Conservation (phyloP, 2,888 invertebrate genomes). For the Diplazon laetatorius region DNA sequence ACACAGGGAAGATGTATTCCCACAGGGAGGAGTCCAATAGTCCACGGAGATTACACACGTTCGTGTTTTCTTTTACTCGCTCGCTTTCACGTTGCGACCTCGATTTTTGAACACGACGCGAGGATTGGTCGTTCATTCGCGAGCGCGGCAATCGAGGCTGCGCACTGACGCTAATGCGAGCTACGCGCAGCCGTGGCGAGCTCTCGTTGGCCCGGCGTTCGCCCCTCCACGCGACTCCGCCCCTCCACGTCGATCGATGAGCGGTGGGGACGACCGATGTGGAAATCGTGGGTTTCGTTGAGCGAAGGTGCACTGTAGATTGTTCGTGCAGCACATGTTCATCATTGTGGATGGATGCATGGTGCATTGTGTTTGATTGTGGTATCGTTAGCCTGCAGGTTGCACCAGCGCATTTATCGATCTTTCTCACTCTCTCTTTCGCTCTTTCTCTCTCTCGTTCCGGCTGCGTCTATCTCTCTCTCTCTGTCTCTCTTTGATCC, state of each 20-base stretch:
- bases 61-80: conserved; percentile 32
- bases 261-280: too few species aligned
- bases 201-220: too few species aligned
- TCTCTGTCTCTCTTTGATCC: not conserved
- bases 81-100: not conserved
- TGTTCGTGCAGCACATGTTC: conserved; percentile 24
- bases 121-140: too few species aligned
- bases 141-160: too few species aligned
- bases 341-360: conserved; percentile 3
- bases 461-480: conserved; percentile 34
- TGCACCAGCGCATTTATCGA: conserved; percentile 7
- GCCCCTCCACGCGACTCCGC: too few species aligned
- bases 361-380: not conserved
- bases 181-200: too few species aligned
- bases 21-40: conserved; percentile 26
- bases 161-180: too few species aligned
- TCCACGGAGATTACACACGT: conserved; percentile 45
- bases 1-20: too few species aligned
- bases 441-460: conserved; percentile 3
- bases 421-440: conserved; percentile 11
- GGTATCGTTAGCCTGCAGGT: conserved; percentile 1
- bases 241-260: too few species aligned
- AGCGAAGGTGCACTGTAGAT: not conserved
- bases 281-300: too few species aligned
- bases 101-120: too few species aligned